phyloP scores from a whole-genome alignment of 2,888 invertebrate genomes.

The Antheraea yamamai region DNA sequence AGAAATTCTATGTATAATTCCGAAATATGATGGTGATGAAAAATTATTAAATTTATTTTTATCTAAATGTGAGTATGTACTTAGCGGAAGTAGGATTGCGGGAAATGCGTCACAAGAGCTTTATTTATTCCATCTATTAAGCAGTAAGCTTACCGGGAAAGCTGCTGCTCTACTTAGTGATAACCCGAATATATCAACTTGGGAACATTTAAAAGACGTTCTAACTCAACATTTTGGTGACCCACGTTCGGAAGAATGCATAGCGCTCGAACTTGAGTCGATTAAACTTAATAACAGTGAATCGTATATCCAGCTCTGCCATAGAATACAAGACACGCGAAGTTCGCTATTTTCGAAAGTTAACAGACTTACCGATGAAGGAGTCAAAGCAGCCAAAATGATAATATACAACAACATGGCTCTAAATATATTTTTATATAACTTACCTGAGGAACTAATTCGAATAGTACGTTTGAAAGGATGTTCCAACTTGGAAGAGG shows the following conservation, averaged over 20 bases:
- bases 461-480: background rate
- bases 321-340: background rate
- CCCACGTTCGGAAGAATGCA: background rate
- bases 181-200: background rate
- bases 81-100: too few relatives aligned
- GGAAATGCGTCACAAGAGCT: too few relatives aligned
- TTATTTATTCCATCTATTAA: too few relatives aligned
- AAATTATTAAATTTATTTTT: too few relatives aligned
- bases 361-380: background rate
- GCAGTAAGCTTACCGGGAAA: too few relatives aligned
- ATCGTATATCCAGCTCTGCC: background rate
- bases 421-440: background rate
- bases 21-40: too few relatives aligned
- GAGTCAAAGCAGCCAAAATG: too few relatives aligned
- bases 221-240: constrained; percentile 1
- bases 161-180: constrained; percentile 2
- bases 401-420: background rate
- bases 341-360: background rate
- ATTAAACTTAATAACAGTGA: background rate
- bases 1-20: too few relatives aligned
- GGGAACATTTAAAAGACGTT: background rate
- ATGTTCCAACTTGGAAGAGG: background rate
- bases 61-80: too few relatives aligned
- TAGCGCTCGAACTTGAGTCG: too few relatives aligned
- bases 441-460: too few relatives aligned